Percentiles rank a stretch among this genome's conserved stretches.
phyloP scores from a whole-genome alignment of 2,888 invertebrate genomes.

The Apamea sordens region DNA sequence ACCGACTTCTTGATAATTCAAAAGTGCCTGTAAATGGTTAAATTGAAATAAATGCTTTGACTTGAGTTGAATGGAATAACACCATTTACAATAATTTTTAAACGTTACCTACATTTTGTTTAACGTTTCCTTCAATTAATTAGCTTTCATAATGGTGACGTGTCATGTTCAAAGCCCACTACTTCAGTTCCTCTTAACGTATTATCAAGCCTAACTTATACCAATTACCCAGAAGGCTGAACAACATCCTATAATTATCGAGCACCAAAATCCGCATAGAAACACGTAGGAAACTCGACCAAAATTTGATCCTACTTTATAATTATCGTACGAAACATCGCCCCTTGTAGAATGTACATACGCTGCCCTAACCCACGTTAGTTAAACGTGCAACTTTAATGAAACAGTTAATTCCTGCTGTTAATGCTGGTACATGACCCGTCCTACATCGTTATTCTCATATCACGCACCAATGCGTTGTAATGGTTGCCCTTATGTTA shows the following conservation, averaged over 20 bases:
- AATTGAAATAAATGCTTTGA: too few species aligned
- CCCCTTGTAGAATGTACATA: conserved; percentile 35
- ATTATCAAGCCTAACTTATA: conserved; percentile 31
- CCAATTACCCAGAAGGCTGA: conserved; percentile 40
- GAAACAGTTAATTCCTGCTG: conserved; percentile 73
- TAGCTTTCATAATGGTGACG: not conserved
- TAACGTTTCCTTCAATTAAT: not conserved
- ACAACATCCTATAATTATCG: conserved; percentile 50
- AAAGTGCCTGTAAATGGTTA: too few species aligned
- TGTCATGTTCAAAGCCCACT: not conserved
- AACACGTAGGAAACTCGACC: conserved; percentile 39
- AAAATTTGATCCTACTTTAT: conserved; percentile 59
- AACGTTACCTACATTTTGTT: not conserved
- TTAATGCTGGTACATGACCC: conserved; percentile 63
- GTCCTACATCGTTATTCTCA: conserved; percentile 55
- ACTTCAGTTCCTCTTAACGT: not conserved
- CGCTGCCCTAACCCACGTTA: conserved; percentile 51
- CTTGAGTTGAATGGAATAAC: too few species aligned
- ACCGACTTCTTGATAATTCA: too few species aligned
- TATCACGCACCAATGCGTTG: conserved; percentile 51
- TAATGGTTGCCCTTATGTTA: conserved; percentile 51
- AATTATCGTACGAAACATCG: conserved; percentile 55
- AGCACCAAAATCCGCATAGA: conserved; percentile 43
- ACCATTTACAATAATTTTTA: not conserved
- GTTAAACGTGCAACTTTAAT: conserved; percentile 72